Percentiles rank a stretch among this genome's conserved stretches.
phyloP scores from a whole-genome alignment of 2,113 vertebrate species.

The Galbula dea region DNA sequence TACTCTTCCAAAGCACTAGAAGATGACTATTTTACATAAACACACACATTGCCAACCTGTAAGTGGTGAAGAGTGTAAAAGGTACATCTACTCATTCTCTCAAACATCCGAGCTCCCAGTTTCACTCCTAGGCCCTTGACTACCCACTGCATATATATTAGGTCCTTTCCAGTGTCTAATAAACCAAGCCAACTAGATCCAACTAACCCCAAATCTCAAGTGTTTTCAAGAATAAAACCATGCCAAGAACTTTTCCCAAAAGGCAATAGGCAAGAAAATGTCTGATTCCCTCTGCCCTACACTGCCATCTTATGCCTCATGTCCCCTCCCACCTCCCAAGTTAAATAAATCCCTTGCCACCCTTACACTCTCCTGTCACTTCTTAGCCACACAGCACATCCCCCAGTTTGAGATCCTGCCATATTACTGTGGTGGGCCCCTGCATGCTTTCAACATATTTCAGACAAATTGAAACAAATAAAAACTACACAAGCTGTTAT shows the following conservation, averaged over 20 bases:
- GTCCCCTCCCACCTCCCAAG: not conserved
- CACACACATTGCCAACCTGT: not conserved
- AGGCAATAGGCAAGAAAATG: not conserved
- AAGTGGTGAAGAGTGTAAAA: not conserved
- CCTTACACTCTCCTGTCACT: too few species aligned
- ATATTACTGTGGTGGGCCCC: not conserved
- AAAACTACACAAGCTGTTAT: not conserved
- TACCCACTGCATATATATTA: rapidly evolving
- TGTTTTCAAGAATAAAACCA: not conserved
- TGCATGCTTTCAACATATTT: not conserved
- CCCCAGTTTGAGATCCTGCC: not conserved
- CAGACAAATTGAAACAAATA: not conserved
- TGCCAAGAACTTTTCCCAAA: not conserved
- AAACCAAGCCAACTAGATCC: not conserved
- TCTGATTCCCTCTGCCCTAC: not conserved
- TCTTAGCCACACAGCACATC: rapidly evolving
- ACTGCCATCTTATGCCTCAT: rapidly evolving
- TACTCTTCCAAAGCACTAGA: not conserved
- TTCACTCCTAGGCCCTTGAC: not conserved
- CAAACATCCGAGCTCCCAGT: not conserved
- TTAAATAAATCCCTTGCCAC: not conserved
- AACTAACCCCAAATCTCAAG: not conserved
- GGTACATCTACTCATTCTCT: not conserved
- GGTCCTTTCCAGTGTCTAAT: not conserved
- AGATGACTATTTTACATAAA: not conserved